Percentiles rank a stretch among this genome's conserved stretches.
Conservation (phyloP, 2,797 vertebrate species). For the Gallinago nigripennis region DNA sequence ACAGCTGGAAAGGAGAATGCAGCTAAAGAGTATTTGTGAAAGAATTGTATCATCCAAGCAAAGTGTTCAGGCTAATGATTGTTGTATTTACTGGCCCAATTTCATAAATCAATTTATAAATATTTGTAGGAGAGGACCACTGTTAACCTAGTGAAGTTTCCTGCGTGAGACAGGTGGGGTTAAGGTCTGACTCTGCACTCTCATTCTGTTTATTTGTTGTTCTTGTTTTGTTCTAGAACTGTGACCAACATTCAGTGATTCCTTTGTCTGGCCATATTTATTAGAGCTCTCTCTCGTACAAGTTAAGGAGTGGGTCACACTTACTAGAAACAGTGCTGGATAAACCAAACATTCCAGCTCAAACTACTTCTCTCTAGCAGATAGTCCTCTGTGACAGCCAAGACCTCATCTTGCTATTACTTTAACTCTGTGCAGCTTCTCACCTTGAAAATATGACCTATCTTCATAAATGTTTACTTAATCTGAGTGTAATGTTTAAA, state of each 20-base stretch:
- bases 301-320: neutral
- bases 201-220: neutral
- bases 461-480: neutral
- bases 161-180: neutral
- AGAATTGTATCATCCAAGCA: neutral
- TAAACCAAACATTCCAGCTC: neutral
- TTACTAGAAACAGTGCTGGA: neutral
- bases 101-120: neutral
- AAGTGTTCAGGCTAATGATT: neutral
- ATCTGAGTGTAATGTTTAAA: neutral
- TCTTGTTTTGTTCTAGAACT: neutral
- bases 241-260: neutral
- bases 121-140: neutral
- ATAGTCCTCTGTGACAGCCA: neutral
- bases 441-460: neutral
- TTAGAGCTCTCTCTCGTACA: neutral
- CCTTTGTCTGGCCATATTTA: neutral
- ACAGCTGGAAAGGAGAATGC: neutral
- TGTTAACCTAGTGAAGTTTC: neutral
- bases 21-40: neutral
- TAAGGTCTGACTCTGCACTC: neutral
- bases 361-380: neutral
- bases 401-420: neutral
- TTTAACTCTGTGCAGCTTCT: neutral
- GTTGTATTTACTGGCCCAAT: neutral